Percentiles rank a stretch among this genome's conserved stretches.
phyloP scores from a whole-genome alignment of 2,113 vertebrate species.

The Indicator indicator region DNA sequence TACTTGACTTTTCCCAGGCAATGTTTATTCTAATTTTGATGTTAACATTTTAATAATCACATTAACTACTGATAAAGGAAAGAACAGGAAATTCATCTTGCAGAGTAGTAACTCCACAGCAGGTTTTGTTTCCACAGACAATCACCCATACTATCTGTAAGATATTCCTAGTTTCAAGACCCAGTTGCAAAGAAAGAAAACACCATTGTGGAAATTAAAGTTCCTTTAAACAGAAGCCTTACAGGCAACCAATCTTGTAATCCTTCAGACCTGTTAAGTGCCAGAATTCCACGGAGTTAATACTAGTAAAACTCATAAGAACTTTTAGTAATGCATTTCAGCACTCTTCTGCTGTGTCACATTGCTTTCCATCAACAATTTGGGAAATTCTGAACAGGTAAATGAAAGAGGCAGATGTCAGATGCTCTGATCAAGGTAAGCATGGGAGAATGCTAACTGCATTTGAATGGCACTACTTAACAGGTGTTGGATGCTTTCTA shows the following conservation, averaged over 20 bases:
- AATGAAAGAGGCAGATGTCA: constrained; percentile 12
- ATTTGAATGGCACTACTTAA: neutral
- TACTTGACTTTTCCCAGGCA: constrained; percentile 45
- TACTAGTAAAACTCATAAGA: neutral
- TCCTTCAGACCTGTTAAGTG: neutral
- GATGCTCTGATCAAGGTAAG: neutral
- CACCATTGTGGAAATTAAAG: neutral
- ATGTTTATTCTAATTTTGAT: constrained; percentile 35
- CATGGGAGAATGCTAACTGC: neutral
- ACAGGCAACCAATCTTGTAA: neutral
- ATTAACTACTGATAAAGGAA: constrained; percentile 32
- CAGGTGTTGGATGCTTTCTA: neutral
- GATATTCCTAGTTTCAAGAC: neutral
- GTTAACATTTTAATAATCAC: constrained; percentile 6
- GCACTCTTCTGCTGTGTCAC: neutral
- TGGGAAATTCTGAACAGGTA: neutral
- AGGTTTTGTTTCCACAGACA: constrained; percentile 9
- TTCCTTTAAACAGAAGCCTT: constrained; percentile 16
- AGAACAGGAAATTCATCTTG: constrained; percentile 4
- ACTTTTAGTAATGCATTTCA: neutral
- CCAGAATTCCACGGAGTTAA: neutral
- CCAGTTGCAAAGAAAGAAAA: neutral
- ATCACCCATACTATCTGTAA: neutral
- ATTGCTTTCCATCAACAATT: neutral
- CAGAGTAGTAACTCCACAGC: neutral